A percentile compares a stretch with the other conserved stretches of the same genome.
phyloP scores from a whole-genome alignment of 2,113 vertebrate species.

The Jacana jacana region DNA sequence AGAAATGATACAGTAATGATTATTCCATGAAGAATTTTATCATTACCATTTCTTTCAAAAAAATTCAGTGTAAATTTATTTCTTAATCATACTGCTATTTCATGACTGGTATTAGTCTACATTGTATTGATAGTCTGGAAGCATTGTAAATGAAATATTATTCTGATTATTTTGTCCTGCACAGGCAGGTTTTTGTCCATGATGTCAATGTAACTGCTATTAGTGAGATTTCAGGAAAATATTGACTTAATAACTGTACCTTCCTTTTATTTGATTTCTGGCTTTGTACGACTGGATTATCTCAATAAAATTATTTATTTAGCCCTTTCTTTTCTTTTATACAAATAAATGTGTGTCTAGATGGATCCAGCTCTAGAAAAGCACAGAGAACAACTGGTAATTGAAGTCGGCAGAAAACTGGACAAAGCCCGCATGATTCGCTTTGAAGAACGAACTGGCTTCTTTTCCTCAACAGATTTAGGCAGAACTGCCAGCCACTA shows the following conservation, averaged over 20 bases:
- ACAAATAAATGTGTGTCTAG: constrained; percentile 62
- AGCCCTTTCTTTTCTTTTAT: background rate
- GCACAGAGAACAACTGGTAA: constrained; percentile 89
- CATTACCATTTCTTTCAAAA: background rate
- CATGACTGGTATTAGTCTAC: background rate
- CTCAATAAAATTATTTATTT: background rate
- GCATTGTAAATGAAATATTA: background rate
- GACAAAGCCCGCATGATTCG: constrained; percentile 98
- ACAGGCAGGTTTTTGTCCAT: background rate
- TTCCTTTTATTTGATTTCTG: background rate
- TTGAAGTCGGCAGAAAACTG: constrained; percentile 90
- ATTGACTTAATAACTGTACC: background rate
- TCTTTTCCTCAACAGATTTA: constrained; percentile 94
- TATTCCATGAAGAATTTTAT: background rate
- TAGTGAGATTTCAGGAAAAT: background rate
- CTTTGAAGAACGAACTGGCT: constrained; percentile 95
- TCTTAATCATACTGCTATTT: background rate
- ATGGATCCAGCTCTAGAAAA: constrained; percentile 90
- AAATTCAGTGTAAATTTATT: background rate
- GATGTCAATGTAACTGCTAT: background rate
- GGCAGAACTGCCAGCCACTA: constrained; percentile 96
- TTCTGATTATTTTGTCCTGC: background rate
- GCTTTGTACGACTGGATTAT: background rate
- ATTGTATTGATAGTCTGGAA: background rate
- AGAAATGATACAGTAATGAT: background rate